Evolutionary conservation across 2,888 invertebrate genomes (phyloP).

Genomic region (Lymantria dispar): DNA sequence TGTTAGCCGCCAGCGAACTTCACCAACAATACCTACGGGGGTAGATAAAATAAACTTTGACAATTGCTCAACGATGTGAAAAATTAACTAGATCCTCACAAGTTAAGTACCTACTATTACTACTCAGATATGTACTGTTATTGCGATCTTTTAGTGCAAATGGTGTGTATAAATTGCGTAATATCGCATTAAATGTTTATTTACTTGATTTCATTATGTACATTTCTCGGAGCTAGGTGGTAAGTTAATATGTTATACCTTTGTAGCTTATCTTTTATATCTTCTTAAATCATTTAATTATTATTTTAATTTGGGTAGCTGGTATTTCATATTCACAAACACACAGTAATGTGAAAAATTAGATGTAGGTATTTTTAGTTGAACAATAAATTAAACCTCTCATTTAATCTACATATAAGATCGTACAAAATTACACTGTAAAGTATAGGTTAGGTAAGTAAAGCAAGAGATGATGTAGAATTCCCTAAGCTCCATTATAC

Average conservation of each 20-base stretch:
- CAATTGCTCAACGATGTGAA: constrained; percentile 29
- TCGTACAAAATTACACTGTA: too few species aligned
- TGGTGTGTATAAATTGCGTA: not conserved
- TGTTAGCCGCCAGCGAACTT: constrained; percentile 13
- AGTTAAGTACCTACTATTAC: constrained; percentile 18
- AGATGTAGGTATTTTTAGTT: too few species aligned
- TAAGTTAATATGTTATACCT: too few species aligned
- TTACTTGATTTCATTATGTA: not conserved
- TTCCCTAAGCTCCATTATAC: not conserved
- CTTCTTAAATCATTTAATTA: too few species aligned
- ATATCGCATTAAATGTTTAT: not conserved
- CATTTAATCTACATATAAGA: too few species aligned
- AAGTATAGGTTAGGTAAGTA: too few species aligned
- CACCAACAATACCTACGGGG: constrained; percentile 20
- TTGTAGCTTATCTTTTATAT: too few species aligned
- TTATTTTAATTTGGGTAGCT: too few species aligned
- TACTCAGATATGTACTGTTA: constrained; percentile 13
- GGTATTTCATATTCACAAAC: too few species aligned
- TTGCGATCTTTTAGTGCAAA: not conserved
- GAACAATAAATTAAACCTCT: too few species aligned
- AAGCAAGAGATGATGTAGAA: too few species aligned
- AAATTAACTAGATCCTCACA: constrained; percentile 30
- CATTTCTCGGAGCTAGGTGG: not conserved
- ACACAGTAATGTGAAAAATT: too few species aligned
- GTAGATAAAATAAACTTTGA: constrained; percentile 30